Evolutionary conservation across 2,113 vertebrate genomes (phyloP).

Genomic region (Odocoileus hemionus): DNA sequence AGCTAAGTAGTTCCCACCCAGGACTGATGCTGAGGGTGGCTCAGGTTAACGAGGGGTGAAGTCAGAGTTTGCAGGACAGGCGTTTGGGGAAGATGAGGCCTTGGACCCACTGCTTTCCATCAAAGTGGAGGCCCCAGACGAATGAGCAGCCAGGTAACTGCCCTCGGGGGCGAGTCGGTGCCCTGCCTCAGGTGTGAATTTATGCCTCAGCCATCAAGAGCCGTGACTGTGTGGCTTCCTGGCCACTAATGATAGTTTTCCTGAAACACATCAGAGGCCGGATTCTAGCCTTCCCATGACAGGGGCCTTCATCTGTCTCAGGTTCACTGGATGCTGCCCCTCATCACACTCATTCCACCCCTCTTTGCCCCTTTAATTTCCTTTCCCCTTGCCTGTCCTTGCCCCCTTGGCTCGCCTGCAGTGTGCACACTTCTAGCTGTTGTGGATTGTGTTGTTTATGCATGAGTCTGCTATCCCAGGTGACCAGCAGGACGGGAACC

Average conservation of each 20-base stretch:
- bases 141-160: background rate
- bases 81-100: background rate
- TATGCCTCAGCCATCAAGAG: background rate
- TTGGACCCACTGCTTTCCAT: background rate
- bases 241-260: constrained; percentile 14
- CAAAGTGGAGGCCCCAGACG: background rate
- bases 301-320: background rate
- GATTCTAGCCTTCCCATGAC: background rate
- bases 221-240: background rate
- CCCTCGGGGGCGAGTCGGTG: background rate
- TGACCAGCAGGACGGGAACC: background rate
- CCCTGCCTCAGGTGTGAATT: background rate
- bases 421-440: background rate
- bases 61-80: background rate
- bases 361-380: background rate
- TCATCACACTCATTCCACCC: background rate
- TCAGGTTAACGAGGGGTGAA: background rate
- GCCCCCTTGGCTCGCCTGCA: background rate
- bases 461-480: constrained; percentile 18
- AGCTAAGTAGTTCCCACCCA: background rate
- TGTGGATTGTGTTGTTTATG: constrained; percentile 16
- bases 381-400: background rate
- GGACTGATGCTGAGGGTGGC: background rate
- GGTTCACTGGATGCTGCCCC: background rate
- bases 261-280: background rate